Conservation (phyloP, 2,797 vertebrate species). For the Clarias laeviceps region DNA sequence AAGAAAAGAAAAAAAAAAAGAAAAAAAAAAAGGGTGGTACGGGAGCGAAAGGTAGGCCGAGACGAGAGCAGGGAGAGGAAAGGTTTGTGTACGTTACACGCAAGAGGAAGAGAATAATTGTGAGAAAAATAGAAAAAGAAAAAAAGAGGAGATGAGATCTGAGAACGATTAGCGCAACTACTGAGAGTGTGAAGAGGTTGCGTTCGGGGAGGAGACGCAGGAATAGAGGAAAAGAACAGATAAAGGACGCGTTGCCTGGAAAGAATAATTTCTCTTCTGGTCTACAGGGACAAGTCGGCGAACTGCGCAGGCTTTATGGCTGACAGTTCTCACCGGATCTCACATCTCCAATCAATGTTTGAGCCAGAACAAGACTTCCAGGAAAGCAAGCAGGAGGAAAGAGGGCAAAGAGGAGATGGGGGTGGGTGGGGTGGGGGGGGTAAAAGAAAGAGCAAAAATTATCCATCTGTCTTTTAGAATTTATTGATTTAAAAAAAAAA, state of each 20-base stretch:
- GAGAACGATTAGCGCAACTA: not conserved
- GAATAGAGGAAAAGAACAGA: not conserved
- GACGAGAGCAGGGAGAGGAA: not conserved
- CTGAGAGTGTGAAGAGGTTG: not conserved
- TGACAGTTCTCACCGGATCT: not conserved
- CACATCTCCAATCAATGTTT: not conserved
- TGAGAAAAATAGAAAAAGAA: not conserved
- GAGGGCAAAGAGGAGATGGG: not conserved
- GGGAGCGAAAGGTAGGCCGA: not conserved
- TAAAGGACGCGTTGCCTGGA: not conserved
- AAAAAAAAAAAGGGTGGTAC: not conserved
- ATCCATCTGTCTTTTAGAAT: not conserved
- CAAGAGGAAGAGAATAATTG: not conserved
- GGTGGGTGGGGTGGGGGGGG: not conserved
- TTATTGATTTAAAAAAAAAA: constrained; percentile 2
- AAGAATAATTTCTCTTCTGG: not conserved
- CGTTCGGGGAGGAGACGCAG: not conserved
- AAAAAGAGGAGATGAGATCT: not conserved
- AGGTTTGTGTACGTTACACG: no score
- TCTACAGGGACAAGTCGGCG: not conserved
- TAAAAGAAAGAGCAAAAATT: not conserved
- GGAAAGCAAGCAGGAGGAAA: not conserved
- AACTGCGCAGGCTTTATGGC: not conserved
- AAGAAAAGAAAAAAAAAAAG: no score
- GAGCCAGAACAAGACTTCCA: constrained; percentile 27